Evolutionary conservation across 1,140 invertebrate genomes (phyloP).

Genomic region (Euwallacea fornicatus): DNA sequence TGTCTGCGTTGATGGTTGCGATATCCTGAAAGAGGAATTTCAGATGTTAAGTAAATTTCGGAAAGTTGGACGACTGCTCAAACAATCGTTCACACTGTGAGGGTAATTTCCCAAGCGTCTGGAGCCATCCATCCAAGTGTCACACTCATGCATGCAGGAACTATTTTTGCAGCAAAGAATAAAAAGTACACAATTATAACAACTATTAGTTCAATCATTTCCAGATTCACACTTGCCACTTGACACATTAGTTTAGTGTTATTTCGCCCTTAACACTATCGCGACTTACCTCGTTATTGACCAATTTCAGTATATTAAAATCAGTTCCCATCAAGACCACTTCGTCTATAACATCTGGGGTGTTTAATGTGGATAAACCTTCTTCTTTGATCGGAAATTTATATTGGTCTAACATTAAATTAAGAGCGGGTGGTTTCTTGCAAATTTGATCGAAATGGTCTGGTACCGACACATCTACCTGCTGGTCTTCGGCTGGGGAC

Average conservation of each 20-base stretch:
- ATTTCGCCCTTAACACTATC: no score
- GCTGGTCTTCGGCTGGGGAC: constrained; percentile 14
- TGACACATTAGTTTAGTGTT: not conserved
- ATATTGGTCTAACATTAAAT: constrained; percentile 11
- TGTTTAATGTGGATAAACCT: constrained; percentile 36
- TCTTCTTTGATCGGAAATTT: constrained; percentile 27
- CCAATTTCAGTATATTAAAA: constrained; percentile 47
- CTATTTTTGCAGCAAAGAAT: no score
- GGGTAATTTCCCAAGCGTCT: no score
- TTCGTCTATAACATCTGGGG: constrained; percentile 47
- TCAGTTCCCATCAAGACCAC: constrained; percentile 40
- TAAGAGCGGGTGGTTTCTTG: constrained; percentile 8
- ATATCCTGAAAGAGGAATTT: constrained; percentile 36
- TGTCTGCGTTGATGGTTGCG: constrained; percentile 29
- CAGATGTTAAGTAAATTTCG: not conserved
- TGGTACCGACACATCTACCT: constrained; percentile 1
- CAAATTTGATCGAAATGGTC: not conserved
- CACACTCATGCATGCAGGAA: no score
- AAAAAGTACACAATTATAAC: no score
- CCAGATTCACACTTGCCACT: no score
- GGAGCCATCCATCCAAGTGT: no score
- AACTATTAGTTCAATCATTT: no score
- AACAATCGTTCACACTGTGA: no score
- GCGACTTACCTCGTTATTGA: constrained; percentile 37
- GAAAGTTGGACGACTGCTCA: not conserved